Percentiles rank a stretch among this genome's conserved stretches.
These are phyloP conservation scores for Spialia ferax DNA, from an alignment of 2,888 invertebrate species.

Conservation along the genomic window DNA sequence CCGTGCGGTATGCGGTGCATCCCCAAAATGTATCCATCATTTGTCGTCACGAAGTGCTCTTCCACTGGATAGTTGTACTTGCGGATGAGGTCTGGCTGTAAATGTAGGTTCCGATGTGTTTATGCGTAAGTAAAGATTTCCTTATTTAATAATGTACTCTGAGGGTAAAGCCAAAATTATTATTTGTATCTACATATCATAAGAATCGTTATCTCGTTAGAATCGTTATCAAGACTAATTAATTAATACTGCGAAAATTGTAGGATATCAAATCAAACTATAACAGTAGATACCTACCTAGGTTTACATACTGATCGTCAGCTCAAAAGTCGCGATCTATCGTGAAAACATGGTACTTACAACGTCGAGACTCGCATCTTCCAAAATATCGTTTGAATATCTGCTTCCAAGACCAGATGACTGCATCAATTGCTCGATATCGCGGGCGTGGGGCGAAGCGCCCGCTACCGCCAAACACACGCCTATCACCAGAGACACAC, in stretches of 20 bases:
- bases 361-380: background rate
- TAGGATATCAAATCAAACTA: no score
- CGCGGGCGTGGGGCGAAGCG: background rate
- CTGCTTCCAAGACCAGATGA: background rate
- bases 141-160: no score
- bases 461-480: background rate
- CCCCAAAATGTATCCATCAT: background rate
- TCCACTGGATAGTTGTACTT: background rate
- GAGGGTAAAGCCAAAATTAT: no score
- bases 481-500: background rate
- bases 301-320: no score
- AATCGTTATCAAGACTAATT: no score
- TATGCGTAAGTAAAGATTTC: no score
- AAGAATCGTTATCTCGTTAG: no score
- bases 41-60: background rate
- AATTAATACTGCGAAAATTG: no score
- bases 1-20: conserved; percentile 3
- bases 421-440: background rate
- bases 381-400: background rate
- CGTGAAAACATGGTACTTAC: background rate
- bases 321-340: no score
- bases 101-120: background rate
- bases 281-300: no score
- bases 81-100: background rate
- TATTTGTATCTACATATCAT: no score